Percentiles rank a stretch among this genome's conserved stretches.
Conservation (phyloP, 2,888 invertebrate genomes). For the Aporophyla nigra region DNA sequence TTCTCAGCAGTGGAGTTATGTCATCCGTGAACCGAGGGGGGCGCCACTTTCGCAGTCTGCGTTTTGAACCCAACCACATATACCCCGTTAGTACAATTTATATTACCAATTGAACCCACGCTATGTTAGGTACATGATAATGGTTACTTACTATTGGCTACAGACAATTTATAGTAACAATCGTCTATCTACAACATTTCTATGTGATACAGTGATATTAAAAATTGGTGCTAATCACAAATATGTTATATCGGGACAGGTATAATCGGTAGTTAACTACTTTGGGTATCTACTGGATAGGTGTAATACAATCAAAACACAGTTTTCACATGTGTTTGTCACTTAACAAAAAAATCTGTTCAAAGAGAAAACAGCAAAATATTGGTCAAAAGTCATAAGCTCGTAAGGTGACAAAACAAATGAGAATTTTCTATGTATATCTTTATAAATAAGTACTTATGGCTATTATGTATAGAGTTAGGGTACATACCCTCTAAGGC, state of each 20-base stretch:
- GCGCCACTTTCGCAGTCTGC: constrained; percentile 95
- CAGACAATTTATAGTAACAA: constrained; percentile 58
- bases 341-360: constrained; percentile 38
- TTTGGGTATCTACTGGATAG: constrained; percentile 58
- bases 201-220: constrained; percentile 60
- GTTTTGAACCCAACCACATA: constrained; percentile 81
- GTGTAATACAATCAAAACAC: constrained; percentile 54
- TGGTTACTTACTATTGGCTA: constrained; percentile 73
- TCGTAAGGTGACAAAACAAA: constrained; percentile 65
- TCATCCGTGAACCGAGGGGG: constrained; percentile 95
- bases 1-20: constrained; percentile 94
- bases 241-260: constrained; percentile 61
- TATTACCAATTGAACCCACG: constrained; percentile 66
- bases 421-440: constrained; percentile 47
- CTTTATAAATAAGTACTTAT: constrained; percentile 31
- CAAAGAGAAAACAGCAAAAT: constrained; percentile 34
- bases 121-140: constrained; percentile 70
- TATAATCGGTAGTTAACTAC: constrained; percentile 60
- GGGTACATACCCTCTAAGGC: constrained; percentile 92
- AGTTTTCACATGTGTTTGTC: constrained; percentile 61
- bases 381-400: constrained; percentile 52
- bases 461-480: background rate
- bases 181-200: constrained; percentile 72
- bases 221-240: constrained; percentile 59
- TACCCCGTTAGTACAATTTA: constrained; percentile 74